Evolutionary conservation across 2,888 invertebrate genomes (phyloP).

Genomic region (Andrena minutula): DNA sequence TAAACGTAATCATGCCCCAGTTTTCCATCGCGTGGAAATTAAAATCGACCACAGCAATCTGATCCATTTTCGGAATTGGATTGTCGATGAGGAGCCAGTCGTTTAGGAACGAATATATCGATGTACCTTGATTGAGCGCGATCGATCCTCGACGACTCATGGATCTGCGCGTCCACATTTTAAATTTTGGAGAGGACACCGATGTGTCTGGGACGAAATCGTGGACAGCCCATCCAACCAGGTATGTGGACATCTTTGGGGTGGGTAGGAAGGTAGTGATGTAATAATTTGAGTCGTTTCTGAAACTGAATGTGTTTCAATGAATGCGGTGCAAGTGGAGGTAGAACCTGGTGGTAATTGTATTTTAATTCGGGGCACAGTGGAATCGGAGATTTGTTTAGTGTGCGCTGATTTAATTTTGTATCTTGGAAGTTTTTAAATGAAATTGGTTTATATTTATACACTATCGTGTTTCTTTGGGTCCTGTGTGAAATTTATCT

Average conservation of each 20-base stretch:
- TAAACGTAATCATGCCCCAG: conserved; percentile 95
- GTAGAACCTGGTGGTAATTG: not conserved
- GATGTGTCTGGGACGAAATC: conserved; percentile 61
- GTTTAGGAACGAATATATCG: conserved; percentile 69
- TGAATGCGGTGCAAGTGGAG: not conserved
- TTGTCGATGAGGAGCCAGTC: conserved; percentile 67
- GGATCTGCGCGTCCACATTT: conserved; percentile 69
- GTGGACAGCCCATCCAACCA: conserved; percentile 78
- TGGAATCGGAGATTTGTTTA: not conserved
- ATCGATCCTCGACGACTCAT: conserved; percentile 57
- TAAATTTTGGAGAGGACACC: conserved; percentile 43
- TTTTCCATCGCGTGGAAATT: conserved; percentile 96
- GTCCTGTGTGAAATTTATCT: too few species aligned
- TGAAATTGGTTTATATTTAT: too few species aligned
- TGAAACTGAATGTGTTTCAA: not conserved
- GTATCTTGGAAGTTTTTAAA: too few species aligned
- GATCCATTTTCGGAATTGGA: conserved; percentile 88
- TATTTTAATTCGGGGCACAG: not conserved
- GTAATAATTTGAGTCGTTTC: conserved; percentile 45
- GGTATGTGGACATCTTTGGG: conserved; percentile 78
- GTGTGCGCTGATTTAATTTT: not conserved
- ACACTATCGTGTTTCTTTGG: too few species aligned
- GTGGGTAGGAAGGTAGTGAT: conserved; percentile 65
- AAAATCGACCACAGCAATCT: conserved; percentile 94
- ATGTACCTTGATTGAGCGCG: conserved; percentile 62